phyloP scores from a whole-genome alignment of 2,797 vertebrate species.

The Gephyroberyx darwinii region DNA sequence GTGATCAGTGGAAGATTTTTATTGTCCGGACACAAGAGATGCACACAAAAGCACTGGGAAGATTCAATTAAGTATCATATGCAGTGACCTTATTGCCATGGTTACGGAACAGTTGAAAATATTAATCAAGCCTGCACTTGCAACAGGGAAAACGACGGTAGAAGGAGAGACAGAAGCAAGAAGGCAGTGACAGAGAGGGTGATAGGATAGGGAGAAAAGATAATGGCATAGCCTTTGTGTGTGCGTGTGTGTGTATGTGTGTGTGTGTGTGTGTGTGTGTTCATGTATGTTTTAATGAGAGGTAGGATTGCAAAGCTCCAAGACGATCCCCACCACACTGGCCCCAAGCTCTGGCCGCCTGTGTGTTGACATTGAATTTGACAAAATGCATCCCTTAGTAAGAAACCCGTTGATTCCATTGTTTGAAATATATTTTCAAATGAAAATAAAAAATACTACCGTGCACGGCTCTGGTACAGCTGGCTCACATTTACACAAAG shows the following conservation, averaged over 20 bases:
- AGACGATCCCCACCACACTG: slow-evolving; percentile 33
- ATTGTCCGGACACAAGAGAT: slow-evolving; percentile 93
- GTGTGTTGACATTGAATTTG: slow-evolving; percentile 55
- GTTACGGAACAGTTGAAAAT: slow-evolving; percentile 99
- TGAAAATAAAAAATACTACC: slow-evolving; percentile 15
- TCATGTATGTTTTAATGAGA: slow-evolving; percentile 67
- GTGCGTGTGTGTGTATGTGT: slow-evolving; percentile 18
- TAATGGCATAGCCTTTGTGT: slow-evolving; percentile 44
- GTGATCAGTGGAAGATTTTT: slow-evolving; percentile 90
- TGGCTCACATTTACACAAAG: slow-evolving; percentile 53
- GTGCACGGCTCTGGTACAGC: slow-evolving; percentile 33
- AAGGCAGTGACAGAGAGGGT: slow-evolving; percentile 53
- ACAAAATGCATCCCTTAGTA: slow-evolving; percentile 43
- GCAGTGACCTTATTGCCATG: slow-evolving; percentile 99
- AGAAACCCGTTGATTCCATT: slow-evolving; percentile 41
- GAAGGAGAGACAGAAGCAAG: slow-evolving; percentile 75
- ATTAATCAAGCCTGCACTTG: slow-evolving; percentile 94
- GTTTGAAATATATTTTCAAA: slow-evolving; percentile 36
- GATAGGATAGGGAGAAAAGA: slow-evolving; percentile 49
- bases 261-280: slow-evolving; percentile 42
- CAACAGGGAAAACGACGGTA: slow-evolving; percentile 73
- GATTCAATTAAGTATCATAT: slow-evolving; percentile 99
- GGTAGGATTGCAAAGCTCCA: slow-evolving; percentile 40
- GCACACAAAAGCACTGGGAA: slow-evolving; percentile 96
- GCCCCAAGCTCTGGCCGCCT: slow-evolving; percentile 44